Conservation (phyloP, 2,113 vertebrate species). For the Eulemur macaco region DNA sequence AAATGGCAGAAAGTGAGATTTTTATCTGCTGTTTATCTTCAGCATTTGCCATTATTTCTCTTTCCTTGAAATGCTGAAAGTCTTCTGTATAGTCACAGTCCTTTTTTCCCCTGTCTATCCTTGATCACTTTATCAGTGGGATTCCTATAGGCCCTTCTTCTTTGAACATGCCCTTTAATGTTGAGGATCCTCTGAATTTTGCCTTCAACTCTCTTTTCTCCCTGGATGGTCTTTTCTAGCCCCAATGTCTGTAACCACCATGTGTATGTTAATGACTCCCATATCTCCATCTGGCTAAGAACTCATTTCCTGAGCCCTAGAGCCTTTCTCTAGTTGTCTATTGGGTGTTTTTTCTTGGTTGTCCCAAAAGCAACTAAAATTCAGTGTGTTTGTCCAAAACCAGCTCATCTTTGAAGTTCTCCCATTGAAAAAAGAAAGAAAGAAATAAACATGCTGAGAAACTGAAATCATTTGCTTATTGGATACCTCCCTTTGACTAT, state of each 20-base stretch:
- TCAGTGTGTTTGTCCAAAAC: not conserved
- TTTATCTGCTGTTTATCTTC: not conserved
- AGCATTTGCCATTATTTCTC: conserved; percentile 12
- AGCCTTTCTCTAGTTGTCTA: not conserved
- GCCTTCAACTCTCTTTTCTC: not conserved
- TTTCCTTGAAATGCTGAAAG: conserved; percentile 25
- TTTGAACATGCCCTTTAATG: not conserved
- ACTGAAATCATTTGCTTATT: not conserved
- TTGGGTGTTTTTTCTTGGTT: not conserved
- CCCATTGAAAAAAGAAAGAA: not conserved
- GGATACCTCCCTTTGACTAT: not conserved
- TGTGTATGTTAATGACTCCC: not conserved
- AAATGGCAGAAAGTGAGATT: conserved; percentile 40
- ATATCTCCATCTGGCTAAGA: not conserved
- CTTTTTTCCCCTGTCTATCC: not conserved
- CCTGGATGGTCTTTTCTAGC: not conserved
- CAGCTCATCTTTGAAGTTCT: not conserved
- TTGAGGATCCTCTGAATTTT: conserved; percentile 1
- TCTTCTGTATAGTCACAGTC: not conserved
- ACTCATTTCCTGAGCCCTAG: not conserved
- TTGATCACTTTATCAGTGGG: not conserved
- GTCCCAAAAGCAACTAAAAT: not conserved
- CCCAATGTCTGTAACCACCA: not conserved
- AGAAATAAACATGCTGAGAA: not conserved
- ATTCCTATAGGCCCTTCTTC: not conserved